Evolutionary conservation across 2,797 vertebrate species (phyloP).

Genomic region (Malurus leucopterus): DNA sequence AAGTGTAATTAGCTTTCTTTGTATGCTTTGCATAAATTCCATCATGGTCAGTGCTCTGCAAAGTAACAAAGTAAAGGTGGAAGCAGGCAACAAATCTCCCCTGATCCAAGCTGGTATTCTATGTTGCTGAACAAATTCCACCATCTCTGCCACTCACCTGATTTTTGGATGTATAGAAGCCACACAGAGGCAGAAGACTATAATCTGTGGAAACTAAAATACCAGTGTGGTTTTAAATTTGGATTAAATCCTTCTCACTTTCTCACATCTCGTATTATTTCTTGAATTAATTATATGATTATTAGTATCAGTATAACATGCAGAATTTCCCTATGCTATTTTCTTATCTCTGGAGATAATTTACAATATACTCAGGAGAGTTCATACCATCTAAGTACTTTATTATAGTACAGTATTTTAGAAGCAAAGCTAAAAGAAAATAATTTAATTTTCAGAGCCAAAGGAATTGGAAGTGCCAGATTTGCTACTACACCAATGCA

Average conservation of each 20-base stretch:
- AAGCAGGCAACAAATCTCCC: neutral
- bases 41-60: neutral
- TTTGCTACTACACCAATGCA: neutral
- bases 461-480: neutral
- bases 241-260: neutral
- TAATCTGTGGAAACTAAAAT: neutral
- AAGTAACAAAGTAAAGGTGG: neutral
- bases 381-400: neutral
- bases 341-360: neutral
- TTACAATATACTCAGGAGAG: neutral
- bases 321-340: neutral
- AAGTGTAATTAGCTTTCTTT: neutral
- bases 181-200: neutral
- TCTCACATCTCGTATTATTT: neutral
- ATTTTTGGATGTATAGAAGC: neutral
- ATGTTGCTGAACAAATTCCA: neutral
- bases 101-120: neutral
- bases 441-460: neutral
- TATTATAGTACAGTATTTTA: too few relatives aligned
- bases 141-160: accelerated
- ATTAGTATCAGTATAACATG: neutral
- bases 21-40: neutral
- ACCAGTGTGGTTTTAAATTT: neutral
- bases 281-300: neutral
- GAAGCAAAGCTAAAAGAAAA: neutral